Conservation (phyloP, 2,113 vertebrate species). For the Tragelaphus imberbis region DNA sequence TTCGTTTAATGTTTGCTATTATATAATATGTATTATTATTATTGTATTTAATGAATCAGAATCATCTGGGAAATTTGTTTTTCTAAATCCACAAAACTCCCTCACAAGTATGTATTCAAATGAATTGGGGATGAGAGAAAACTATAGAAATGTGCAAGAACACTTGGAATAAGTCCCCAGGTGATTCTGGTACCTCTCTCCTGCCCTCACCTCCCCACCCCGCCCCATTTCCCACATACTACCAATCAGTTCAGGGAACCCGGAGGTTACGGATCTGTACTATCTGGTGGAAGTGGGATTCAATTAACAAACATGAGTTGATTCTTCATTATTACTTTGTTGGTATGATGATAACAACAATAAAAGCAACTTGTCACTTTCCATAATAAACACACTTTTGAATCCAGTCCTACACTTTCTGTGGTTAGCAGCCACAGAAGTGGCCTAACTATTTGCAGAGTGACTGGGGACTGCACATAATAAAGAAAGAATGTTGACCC, state of each 20-base stretch:
- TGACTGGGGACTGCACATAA: not conserved
- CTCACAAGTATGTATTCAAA: not conserved
- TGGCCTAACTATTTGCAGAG: not conserved
- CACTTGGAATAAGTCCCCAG: not conserved
- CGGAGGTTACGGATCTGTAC: not conserved
- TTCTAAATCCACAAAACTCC: not conserved
- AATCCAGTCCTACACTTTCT: not conserved
- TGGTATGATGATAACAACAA: not conserved
- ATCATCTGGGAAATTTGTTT: not conserved
- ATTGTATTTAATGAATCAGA: not conserved
- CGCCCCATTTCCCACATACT: too few species aligned
- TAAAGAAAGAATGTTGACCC: slow-evolving; percentile 28
- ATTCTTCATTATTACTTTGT: slow-evolving; percentile 8
- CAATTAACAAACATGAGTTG: not conserved
- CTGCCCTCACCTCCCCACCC: too few species aligned
- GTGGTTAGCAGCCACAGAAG: not conserved
- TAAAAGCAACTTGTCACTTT: not conserved
- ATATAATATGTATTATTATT: not conserved
- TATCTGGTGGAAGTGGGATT: not conserved
- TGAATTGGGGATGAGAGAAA: not conserved
- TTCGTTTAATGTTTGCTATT: not conserved
- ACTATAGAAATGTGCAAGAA: not conserved
- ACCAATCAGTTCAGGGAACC: not conserved
- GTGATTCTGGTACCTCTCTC: not conserved
- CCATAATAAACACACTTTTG: not conserved